Conservation (phyloP, 64 coral and sea anemone species). For the Montipora efflorescens region DNA sequence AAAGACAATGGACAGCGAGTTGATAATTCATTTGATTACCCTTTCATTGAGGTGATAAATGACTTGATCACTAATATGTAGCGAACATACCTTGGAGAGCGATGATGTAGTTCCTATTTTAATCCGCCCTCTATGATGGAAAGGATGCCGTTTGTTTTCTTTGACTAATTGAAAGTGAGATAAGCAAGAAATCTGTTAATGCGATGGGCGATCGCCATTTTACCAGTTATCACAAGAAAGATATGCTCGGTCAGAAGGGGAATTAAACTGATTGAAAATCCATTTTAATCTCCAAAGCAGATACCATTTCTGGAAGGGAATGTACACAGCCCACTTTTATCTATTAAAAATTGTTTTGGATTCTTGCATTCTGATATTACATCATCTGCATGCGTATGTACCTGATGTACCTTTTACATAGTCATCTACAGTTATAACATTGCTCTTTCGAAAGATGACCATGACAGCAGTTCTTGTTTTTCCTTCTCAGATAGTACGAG, state of each 20-base stretch:
- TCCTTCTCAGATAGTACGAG: too few relatives aligned
- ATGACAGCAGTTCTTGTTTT: too few relatives aligned
- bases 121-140: too few relatives aligned
- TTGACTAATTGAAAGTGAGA: neutral
- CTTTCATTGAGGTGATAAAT: neutral
- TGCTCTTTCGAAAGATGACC: too few relatives aligned
- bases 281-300: neutral
- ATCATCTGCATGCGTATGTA: too few relatives aligned
- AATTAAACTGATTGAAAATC: neutral
- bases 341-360: too few relatives aligned
- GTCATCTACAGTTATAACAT: too few relatives aligned
- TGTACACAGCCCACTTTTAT: too few relatives aligned
- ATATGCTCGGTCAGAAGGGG: too few relatives aligned
- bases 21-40: slow-evolving; percentile 46
- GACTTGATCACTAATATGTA: neutral
- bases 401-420: too few relatives aligned
- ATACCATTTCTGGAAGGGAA: neutral
- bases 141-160: neutral
- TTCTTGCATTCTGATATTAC: too few relatives aligned
- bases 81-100: neutral
- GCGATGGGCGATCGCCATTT: neutral
- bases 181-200: neutral
- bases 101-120: neutral
- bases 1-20: neutral
- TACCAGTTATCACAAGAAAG: too few relatives aligned